Evolutionary conservation across 2,888 invertebrate species (phyloP), one percentile per base, ranked within the genome.

Genomic region (Synergus umbraculus): DNA sequence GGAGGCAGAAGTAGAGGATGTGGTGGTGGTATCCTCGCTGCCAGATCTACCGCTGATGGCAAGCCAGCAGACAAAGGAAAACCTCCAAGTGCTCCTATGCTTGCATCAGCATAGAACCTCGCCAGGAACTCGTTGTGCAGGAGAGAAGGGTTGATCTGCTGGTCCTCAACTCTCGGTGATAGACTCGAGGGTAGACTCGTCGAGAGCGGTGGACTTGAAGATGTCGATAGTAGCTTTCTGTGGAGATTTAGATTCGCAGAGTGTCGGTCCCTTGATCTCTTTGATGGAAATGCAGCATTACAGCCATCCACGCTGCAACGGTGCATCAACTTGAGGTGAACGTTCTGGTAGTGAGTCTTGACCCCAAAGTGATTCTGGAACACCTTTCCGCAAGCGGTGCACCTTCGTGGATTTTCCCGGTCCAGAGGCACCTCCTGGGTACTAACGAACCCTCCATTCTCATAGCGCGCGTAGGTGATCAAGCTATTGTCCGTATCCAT

Each of bases 281-380:
- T 98, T 0, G 98, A 98, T 7, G 98, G 97, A 91, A 98, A 99
- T 0, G 98, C 97, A 0, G 98, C 98, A 92, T 97, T 97, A 92
- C 99, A 99, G 1, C 98, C 98, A 85, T 98, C 98, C 43, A 98
- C 96, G 88, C 96, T 97, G 93, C 99, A 99, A 90, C 97, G 97
- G 93, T 98, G 98, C 96, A 98, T 97, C 81, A 98, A 93, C 93
- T 98, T 98, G 77, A 98, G 95, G 92, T 99, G 98, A 12, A 97
- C 97, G 92, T 97, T 98, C 93, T 98, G 98, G 92, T 98, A 98
- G 92, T 99, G 99, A 1, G 97, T 97, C 93, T 98, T 98, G 41
- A 98, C 95, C 76, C 97, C 96, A 90, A 98, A 98, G 88, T 97
- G 96, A 90, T 98, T 98, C 92, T 97, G 97, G 92, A 98, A 98